A percentile compares a stretch with the other conserved stretches of the same genome.
Conservation (phyloP, 2,888 invertebrate genomes). For the Eubasilissa splendida region DNA sequence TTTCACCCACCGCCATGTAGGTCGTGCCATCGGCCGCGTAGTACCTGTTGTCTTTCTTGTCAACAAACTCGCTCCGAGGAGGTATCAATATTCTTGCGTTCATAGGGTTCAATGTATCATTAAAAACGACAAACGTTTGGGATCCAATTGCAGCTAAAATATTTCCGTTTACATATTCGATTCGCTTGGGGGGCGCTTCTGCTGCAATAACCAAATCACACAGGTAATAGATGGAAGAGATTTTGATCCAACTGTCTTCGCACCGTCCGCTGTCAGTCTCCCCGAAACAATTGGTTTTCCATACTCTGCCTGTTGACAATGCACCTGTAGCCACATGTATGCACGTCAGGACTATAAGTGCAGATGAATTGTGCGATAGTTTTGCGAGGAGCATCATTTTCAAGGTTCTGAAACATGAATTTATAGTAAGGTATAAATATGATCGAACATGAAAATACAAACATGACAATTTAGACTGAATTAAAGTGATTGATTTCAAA, state of each 20-base stretch:
- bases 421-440: no score
- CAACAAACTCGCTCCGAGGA: neutral
- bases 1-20: neutral
- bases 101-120: neutral
- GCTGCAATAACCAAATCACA: slow-evolving; percentile 28
- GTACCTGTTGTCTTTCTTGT: slow-evolving; percentile 5
- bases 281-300: slow-evolving; percentile 1
- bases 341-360: no score
- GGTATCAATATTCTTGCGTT: neutral
- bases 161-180: slow-evolving; percentile 1
- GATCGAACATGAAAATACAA: no score
- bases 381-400: no score
- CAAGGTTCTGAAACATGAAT: no score
- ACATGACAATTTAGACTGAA: no score
- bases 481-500: no score
- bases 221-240: slow-evolving; percentile 11
- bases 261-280: slow-evolving; percentile 2
- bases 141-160: neutral
- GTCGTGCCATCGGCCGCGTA: slow-evolving; percentile 12
- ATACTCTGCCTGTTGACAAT: neutral
- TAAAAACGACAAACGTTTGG: neutral
- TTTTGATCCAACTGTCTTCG: slow-evolving; percentile 27
- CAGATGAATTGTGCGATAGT: no score
- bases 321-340: no score
- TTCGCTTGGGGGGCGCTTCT: slow-evolving; percentile 5